Evolutionary conservation across 2,797 vertebrate species (phyloP).

Genomic region (Semaprochilodus insignis): DNA sequence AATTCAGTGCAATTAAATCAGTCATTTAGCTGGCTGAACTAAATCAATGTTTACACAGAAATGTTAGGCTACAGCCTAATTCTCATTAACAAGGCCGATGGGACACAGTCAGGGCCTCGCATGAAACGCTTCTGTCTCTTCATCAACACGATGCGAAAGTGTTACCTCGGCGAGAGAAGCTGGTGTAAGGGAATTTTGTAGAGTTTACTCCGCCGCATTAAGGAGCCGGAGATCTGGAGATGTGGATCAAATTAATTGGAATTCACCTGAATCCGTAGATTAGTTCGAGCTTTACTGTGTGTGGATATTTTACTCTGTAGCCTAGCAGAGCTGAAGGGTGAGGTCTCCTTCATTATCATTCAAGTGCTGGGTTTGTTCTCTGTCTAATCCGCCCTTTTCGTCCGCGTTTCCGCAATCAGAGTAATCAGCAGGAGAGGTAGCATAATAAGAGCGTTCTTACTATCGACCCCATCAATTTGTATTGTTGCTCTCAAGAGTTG

Average conservation of each 20-base stretch:
- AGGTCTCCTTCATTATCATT: neutral
- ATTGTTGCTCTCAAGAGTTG: neutral
- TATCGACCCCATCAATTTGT: neutral
- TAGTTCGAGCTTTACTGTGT: neutral
- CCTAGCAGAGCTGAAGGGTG: neutral
- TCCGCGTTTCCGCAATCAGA: neutral
- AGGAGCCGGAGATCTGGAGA: neutral
- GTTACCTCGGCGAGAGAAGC: neutral
- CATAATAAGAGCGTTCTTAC: neutral
- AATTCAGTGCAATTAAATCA: conserved; percentile 41
- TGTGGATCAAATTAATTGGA: conserved; percentile 12
- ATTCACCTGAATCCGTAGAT: neutral
- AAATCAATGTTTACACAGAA: conserved; percentile 50
- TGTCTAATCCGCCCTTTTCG: neutral
- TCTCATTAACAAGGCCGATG: conserved; percentile 41
- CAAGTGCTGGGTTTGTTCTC: neutral
- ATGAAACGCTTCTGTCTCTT: conserved; percentile 11
- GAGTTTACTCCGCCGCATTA: neutral
- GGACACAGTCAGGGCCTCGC: conserved; percentile 5
- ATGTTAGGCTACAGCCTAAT: conserved; percentile 23
- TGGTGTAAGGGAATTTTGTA: neutral
- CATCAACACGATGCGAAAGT: neutral
- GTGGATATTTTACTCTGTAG: neutral
- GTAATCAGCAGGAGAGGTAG: neutral
- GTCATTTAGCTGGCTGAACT: conserved; percentile 46